Conservation (phyloP, 1,140 invertebrate genomes). For the Pogonognathellus flavescens region DNA sequence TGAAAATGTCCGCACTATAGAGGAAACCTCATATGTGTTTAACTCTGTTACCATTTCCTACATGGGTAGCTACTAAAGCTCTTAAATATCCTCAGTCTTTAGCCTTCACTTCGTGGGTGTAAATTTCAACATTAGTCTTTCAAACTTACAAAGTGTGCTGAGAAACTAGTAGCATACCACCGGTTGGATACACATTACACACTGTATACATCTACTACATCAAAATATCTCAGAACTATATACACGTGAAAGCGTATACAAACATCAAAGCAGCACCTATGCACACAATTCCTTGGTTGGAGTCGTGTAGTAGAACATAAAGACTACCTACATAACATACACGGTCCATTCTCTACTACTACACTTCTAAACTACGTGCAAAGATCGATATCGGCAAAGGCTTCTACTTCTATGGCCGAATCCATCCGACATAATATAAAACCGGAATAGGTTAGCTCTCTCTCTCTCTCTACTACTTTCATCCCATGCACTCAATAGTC, state of each 20-base stretch:
- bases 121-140: conserved; percentile 53
- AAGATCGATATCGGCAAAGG: conserved; percentile 59
- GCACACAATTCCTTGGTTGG: no score
- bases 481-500: no score
- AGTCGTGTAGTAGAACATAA: no score
- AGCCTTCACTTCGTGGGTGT: conserved; percentile 51
- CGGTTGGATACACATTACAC: not conserved
- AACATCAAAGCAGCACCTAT: no score
- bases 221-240: not conserved
- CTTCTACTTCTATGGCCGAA: conserved; percentile 38
- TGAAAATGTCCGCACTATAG: conserved; percentile 13
- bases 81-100: conserved; percentile 36
- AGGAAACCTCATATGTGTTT: conserved; percentile 2
- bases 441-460: conserved; percentile 58
- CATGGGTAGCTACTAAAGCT: not conserved
- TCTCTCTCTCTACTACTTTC: conserved; percentile 7
- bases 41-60: conserved; percentile 30
- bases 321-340: not conserved
- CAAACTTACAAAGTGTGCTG: not conserved
- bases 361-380: conserved; percentile 10
- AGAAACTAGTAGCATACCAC: not conserved
- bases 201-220: not conserved
- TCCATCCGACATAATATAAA: conserved; percentile 48
- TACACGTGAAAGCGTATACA: no score
- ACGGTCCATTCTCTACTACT: conserved; percentile 3